Percentiles rank a stretch among this genome's conserved stretches.
Conservation (phyloP, 2,797 vertebrate genomes). For the Neomorphus geoffroyi region DNA sequence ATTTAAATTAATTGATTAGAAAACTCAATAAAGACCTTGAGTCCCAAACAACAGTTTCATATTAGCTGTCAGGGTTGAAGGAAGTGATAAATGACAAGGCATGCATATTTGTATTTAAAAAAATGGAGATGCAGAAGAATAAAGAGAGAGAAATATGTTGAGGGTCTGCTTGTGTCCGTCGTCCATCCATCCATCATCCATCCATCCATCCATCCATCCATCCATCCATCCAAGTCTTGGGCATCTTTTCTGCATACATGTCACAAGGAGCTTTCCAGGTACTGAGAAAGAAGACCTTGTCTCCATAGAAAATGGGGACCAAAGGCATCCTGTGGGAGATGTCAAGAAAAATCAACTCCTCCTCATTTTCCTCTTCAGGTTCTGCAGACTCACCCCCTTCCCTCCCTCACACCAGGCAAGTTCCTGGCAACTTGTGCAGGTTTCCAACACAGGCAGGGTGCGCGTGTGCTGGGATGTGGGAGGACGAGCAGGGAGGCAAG, state of each 20-base stretch:
- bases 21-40: conserved; percentile 36
- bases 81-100: neutral
- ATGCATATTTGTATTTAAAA: neutral
- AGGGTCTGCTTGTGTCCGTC: neutral
- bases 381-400: neutral
- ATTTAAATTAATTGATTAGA: conserved; percentile 64
- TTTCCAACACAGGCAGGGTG: neutral
- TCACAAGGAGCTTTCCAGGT: neutral
- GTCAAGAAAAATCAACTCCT: neutral
- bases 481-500: neutral
- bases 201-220: neutral
- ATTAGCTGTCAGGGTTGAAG: conserved; percentile 18
- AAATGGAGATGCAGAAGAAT: neutral
- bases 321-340: neutral
- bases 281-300: neutral
- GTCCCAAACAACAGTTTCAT: conserved; percentile 5
- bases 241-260: neutral
- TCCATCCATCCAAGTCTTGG: neutral
- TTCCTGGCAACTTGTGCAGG: neutral
- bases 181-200: neutral
- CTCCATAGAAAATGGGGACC: neutral
- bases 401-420: neutral
- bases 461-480: neutral
- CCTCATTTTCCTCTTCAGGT: neutral
- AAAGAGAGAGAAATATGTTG: neutral